Evolutionary conservation across 2,888 invertebrate species (phyloP).

Genomic region (Podotricha telesiphe): DNA sequence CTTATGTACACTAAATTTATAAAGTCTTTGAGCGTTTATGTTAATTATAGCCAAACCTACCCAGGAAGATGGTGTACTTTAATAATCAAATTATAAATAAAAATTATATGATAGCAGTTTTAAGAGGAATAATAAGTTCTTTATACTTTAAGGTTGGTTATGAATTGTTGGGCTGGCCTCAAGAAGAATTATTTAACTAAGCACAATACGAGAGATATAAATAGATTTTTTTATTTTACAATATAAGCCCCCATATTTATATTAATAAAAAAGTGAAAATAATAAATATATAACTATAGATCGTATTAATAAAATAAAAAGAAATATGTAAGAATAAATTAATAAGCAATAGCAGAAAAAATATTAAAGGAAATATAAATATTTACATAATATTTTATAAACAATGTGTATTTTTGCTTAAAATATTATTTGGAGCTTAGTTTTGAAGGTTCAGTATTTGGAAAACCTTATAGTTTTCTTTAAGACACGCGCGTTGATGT

Average conservation of each 20-base stretch:
- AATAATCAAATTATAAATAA: neutral
- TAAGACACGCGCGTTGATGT: slow-evolving; percentile 74
- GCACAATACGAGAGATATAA: neutral
- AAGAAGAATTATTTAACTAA: neutral
- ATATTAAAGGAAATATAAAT: neutral
- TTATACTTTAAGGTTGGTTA: neutral
- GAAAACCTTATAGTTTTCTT: slow-evolving; percentile 11
- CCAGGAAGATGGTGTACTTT: neutral
- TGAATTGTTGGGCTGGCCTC: neutral
- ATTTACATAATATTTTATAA: neutral
- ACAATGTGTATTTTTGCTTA: neutral
- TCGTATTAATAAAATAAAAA: no score
- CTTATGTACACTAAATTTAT: slow-evolving; percentile 42
- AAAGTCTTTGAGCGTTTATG: slow-evolving; percentile 39
- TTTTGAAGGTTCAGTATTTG: neutral
- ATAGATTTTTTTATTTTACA: neutral
- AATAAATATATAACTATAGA: no score
- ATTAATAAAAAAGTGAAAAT: neutral
- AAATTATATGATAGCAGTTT: neutral
- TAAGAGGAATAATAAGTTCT: neutral
- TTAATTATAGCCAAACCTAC: slow-evolving; percentile 40
- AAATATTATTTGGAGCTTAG: neutral
- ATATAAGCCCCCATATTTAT: neutral
- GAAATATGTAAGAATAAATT: no score
- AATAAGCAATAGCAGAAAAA: no score